Evolutionary conservation across 2,797 vertebrate species (phyloP), one percentile per base, ranked within the genome.

Genomic region (Sebastes steindachneri): DNA sequence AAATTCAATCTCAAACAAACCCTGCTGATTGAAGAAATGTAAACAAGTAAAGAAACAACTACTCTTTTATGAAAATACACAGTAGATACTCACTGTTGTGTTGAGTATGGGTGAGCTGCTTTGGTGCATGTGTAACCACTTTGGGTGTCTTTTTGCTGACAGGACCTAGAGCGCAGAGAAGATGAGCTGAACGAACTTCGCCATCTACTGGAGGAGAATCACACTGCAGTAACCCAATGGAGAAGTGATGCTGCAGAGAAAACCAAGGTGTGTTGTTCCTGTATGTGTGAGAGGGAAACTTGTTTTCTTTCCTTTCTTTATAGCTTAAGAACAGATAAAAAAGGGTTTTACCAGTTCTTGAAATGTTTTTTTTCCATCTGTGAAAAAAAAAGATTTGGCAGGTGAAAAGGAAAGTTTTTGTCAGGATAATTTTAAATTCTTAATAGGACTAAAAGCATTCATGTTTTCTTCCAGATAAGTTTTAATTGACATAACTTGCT

Each of bases 141-240:
- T 51, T 51, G 28, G 23, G 19, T 70, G 0, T 23, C 2, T 68
- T 19, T 57, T 57, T 86, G 3, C 68, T 65, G 57, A 87, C 83
- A 99, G 97, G 94, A 97, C 88, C 89, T 78, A 11, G 95, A 91
- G 41, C 93, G 94, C 70, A 96, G 95, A 77, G 95, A 92, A 0
- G 86, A 92, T 3, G 97, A 99, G 83, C 84, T 98, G 45, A 93
- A 92, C 3, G 96, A 99, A 90, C 87, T 98, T 37, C 68, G 78
- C 26, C 86, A 92, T 8, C 92, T 95, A 6, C 80, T 99, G 83
- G 94, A 97, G 79, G 72, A 88, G n/a, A 97, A 96, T 80, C 95
- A 96, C 82, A 59, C 68, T 53, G 92, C 94, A 77, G 96, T 96
- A 0, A 90, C 88, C 11, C 91, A 90, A 21, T 93, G 94, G 95